Conservation (phyloP, 1,140 invertebrate genomes). For the Thrips palmi region DNA sequence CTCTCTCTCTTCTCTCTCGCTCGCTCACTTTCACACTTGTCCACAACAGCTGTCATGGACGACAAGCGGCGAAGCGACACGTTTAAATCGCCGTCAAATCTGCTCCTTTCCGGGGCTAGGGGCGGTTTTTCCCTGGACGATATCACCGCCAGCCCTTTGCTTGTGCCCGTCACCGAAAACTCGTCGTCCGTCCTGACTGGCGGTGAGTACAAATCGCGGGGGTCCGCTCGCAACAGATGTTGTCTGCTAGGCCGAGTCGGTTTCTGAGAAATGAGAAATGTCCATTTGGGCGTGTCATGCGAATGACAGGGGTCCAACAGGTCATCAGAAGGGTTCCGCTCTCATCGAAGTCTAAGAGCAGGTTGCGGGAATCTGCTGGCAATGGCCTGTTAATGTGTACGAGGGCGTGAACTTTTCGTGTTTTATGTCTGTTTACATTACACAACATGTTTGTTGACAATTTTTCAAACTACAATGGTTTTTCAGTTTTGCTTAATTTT, state of each 20-base stretch:
- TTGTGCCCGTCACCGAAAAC: slow-evolving; percentile 26
- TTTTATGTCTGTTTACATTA: too few species aligned
- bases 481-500: too few species aligned
- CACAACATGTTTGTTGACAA: too few species aligned
- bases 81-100: slow-evolving; percentile 20
- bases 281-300: not conserved
- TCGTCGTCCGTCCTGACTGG: slow-evolving; percentile 21
- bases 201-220: slow-evolving; percentile 19
- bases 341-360: too few species aligned
- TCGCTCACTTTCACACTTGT: too few species aligned
- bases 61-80: slow-evolving; percentile 5
- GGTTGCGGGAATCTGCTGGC: too few species aligned
- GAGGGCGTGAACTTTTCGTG: too few species aligned
- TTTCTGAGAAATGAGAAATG: not conserved
- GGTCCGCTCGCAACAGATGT: not conserved
- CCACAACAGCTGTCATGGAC: slow-evolving; percentile 7
- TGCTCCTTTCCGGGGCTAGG: slow-evolving; percentile 25
- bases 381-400: too few species aligned
- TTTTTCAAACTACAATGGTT: too few species aligned
- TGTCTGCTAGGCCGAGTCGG: not conserved
- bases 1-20: too few species aligned
- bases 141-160: slow-evolving; percentile 19
- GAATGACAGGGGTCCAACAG: not conserved
- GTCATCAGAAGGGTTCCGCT: too few species aligned
- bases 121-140: slow-evolving; percentile 23